Conservation (phyloP, 2,113 vertebrate species). For the Tiliqua scincoides region DNA sequence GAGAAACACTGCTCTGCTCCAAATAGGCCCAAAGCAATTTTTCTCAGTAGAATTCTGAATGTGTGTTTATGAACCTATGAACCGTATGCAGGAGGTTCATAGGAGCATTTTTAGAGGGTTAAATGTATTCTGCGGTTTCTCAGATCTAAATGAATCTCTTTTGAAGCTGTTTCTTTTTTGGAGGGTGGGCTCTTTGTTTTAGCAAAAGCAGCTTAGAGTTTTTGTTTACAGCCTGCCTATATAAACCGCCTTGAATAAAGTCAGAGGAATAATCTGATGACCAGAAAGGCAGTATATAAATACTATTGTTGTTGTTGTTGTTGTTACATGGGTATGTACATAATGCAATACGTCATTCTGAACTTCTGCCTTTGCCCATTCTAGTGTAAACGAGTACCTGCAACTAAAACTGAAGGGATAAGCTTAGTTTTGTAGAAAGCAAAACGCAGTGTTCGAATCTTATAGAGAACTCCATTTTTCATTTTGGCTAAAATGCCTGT, state of each 20-base stretch:
- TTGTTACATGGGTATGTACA: neutral
- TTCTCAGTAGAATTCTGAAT: neutral
- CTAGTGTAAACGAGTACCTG: neutral
- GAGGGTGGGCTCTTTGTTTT: neutral
- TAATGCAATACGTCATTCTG: neutral
- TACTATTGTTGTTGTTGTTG: no score
- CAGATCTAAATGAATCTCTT: neutral
- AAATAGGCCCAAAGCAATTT: no score
- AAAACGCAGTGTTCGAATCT: neutral
- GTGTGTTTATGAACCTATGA: no score
- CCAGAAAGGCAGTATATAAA: no score
- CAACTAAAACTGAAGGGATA: neutral
- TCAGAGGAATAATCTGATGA: no score
- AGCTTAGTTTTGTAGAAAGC: neutral
- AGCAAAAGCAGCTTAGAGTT: no score
- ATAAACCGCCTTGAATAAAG: no score
- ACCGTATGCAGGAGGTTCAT: no score
- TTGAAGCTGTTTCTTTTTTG: neutral
- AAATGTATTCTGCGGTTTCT: neutral
- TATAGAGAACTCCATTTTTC: no score
- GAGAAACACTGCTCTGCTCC: no score
- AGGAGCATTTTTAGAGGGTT: neutral
- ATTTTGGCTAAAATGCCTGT: no score
- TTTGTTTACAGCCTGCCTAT: no score
- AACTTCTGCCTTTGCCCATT: neutral